Evolutionary conservation across 2,797 vertebrate species (phyloP).

Genomic region (Chromis chromis): DNA sequence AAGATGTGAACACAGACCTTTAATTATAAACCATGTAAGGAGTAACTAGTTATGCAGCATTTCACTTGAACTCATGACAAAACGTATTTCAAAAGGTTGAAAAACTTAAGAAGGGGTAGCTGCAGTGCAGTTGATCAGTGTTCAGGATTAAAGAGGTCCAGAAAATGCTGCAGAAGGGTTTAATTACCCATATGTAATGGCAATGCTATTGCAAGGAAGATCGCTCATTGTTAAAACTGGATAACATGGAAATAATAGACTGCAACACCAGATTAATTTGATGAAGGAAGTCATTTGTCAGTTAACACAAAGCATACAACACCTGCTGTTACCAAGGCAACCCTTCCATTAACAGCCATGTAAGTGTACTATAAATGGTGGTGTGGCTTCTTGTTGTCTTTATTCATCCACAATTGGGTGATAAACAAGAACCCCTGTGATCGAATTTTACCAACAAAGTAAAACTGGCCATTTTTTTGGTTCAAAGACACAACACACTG

Average conservation of each 20-base stretch:
- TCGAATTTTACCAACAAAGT: background rate
- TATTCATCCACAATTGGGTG: background rate
- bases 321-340: constrained; percentile 37
- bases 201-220: too few relatives aligned
- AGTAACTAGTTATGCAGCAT: too few relatives aligned
- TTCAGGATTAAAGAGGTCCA: background rate
- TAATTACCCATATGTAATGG: background rate
- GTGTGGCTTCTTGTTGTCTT: background rate
- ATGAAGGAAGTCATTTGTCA: constrained; percentile 19
- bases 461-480: background rate
- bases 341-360: constrained; percentile 10
- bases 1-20: constrained; percentile 2
- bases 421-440: background rate
- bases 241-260: background rate
- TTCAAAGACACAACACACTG: background rate
- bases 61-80: too few relatives aligned
- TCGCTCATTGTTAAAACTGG: background rate
- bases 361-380: background rate
- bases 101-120: background rate
- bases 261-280: background rate
- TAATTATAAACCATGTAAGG: background rate
- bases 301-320: constrained; percentile 32
- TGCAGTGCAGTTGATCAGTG: background rate
- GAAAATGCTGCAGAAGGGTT: background rate
- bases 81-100: background rate